A percentile compares a stretch with the other conserved stretches of the same genome.
Conservation (phyloP, 1,140 invertebrate species). For the Aradophagus sp. region DNA sequence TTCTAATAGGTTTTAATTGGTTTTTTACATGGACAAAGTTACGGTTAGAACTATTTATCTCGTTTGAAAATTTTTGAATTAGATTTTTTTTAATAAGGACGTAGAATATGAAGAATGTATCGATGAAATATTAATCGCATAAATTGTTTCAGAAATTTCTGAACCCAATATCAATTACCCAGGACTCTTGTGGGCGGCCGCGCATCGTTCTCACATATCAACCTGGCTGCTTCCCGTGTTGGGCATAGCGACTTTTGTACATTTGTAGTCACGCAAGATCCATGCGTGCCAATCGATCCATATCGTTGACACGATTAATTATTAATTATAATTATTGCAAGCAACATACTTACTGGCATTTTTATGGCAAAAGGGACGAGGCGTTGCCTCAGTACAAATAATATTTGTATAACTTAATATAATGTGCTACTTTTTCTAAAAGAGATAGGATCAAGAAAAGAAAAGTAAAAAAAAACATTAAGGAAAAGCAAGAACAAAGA, state of each 20-base stretch:
- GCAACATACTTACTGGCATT: slow-evolving; percentile 9
- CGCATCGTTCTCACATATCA: slow-evolving; percentile 55
- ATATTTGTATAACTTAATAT: slow-evolving; percentile 54
- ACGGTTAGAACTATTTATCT: too few relatives aligned
- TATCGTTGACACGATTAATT: slow-evolving; percentile 35
- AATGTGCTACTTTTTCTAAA: slow-evolving; percentile 32
- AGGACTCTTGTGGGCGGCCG: slow-evolving; percentile 72
- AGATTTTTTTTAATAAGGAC: background rate
- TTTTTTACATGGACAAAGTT: too few relatives aligned
- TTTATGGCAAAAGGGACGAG: slow-evolving; percentile 17
- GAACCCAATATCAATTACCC: slow-evolving; percentile 83
- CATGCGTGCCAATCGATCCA: slow-evolving; percentile 61
- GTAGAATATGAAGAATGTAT: too few relatives aligned
- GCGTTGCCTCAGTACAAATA: slow-evolving; percentile 52
- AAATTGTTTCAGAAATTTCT: slow-evolving; percentile 74
- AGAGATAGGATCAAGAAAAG: background rate
- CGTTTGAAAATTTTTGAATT: too few relatives aligned
- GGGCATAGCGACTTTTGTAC: slow-evolving; percentile 56
- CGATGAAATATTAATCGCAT: too few relatives aligned
- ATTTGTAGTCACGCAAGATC: slow-evolving; percentile 58
- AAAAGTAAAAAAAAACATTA: slow-evolving; percentile 8
- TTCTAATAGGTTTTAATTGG: too few relatives aligned
- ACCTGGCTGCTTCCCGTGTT: slow-evolving; percentile 61
- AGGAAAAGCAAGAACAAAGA: background rate
- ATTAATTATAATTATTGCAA: slow-evolving; percentile 17